Evolutionary conservation across 2,888 invertebrate species (phyloP), one percentile per base, ranked within the genome.

Genomic region (Oligia latruncula): DNA sequence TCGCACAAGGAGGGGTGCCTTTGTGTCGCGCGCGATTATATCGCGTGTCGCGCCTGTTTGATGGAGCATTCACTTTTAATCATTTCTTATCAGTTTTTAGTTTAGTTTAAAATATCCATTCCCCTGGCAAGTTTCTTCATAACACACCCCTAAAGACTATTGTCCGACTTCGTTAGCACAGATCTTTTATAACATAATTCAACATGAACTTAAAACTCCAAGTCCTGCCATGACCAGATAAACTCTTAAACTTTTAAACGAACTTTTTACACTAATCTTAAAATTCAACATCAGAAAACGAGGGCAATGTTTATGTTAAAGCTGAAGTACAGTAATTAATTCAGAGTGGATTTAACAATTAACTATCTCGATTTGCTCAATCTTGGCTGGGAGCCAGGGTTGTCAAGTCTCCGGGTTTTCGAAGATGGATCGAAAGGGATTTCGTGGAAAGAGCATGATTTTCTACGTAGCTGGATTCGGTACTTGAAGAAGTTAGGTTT

Each of bases 321-420:
- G 40, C 81, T 43, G 40, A 43, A 85, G 71, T 64, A 60, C 43
- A 35, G 82, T 87, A 85, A 87, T 88, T 81, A 87, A 88, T 85
- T 81, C 81, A 0, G 78, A 84, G 78, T 86, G 77, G 86, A 84
- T 82, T 82, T 80, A 80, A 80, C 86, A 78, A 88, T 88, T 86
- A 86, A 78, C 82, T 60, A 79, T 74, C 67, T 29, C 67, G 67
- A 77, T 88, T 82, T 78, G 71, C 74, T 68, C 67, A 60, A 74
- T 79, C 79, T 70, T 81, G 70, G 81, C 79, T 40, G 0, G n/a
- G 15, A 64, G 77, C 76, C 77, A 85, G 72, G 74, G 77, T 43
- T 86, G 87, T 83, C 80, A 68, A 68, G 62, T 49, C 23, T 23
- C 46, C 52, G 35, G 4, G 43, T 74, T 67, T 82, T 66, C 23